Evolutionary conservation across 2,113 vertebrate species (phyloP).

Genomic region (Proteles cristata): DNA sequence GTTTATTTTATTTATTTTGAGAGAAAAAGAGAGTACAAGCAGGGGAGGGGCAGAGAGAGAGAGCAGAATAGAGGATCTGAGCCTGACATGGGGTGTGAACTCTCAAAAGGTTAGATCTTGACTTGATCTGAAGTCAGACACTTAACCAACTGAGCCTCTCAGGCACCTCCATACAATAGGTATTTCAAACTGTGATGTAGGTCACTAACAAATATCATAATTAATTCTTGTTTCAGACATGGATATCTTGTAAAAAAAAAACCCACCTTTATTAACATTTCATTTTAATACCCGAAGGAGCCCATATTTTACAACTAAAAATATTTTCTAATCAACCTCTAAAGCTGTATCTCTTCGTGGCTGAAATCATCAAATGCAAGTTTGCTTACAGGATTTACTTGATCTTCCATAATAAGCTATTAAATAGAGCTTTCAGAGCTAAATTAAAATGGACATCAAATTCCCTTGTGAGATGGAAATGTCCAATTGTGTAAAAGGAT

Average conservation of each 20-base stretch:
- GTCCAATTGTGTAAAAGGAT: not conserved
- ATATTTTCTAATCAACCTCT: not conserved
- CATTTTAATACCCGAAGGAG: not conserved
- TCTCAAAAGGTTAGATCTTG: no score
- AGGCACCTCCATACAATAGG: not conserved
- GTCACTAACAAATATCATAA: not conserved
- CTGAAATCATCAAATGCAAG: not conserved
- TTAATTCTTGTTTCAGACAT: not conserved
- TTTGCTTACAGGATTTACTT: conserved; percentile 29
- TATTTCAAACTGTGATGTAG: not conserved
- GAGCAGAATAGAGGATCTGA: no score
- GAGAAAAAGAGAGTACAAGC: no score
- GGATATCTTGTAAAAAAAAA: not conserved
- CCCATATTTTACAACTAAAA: not conserved
- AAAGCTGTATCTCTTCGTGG: not conserved
- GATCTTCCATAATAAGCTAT: not conserved
- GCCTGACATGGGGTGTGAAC: no score
- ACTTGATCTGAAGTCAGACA: no score
- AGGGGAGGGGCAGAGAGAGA: no score
- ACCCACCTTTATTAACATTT: not conserved
- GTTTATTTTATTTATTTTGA: no score
- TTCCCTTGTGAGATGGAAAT: not conserved
- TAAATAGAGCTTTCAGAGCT: conserved; percentile 1
- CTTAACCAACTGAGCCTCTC: no score
- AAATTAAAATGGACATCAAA: not conserved